Conservation (phyloP, 23 tunicate genomes). For the Styela clava region DNA sequence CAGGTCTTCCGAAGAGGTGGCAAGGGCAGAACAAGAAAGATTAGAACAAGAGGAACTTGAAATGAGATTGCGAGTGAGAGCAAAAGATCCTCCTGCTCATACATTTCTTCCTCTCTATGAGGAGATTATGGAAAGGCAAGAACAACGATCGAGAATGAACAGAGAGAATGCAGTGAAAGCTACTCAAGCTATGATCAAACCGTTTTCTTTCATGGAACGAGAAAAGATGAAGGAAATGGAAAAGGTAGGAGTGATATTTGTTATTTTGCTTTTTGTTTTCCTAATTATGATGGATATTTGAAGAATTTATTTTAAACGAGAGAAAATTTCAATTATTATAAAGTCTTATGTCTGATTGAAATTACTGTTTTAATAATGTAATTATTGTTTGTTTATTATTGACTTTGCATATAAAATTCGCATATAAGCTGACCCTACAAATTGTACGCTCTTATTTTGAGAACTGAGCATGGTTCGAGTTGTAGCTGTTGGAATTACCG, state of each 20-base stretch:
- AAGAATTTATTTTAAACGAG: no score
- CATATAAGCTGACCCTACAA: no score
- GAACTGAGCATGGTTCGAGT: no score
- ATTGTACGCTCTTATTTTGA: no score
- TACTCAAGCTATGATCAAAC: constrained; percentile 61
- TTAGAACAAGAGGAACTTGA: constrained; percentile 28
- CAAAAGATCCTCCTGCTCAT: constrained; percentile 75
- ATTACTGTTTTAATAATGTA: no score
- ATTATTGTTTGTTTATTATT: no score
- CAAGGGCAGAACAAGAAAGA: constrained; percentile 31
- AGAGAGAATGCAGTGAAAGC: constrained; percentile 52
- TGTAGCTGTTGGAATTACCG: no score
- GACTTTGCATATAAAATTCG: no score
- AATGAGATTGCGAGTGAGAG: constrained; percentile 21
- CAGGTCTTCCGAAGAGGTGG: constrained; percentile 63
- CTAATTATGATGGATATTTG: neutral
- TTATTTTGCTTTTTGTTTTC: no score
- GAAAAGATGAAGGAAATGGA: constrained; percentile 27
- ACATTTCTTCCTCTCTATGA: constrained; percentile 73
- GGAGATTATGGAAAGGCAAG: constrained; percentile 75
- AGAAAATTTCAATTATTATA: no score
- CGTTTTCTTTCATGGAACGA: constrained; percentile 73
- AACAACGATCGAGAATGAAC: constrained; percentile 67
- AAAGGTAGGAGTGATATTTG: constrained; percentile 32
- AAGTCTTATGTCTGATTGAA: no score